These are phyloP conservation scores for Cavia porcellus DNA, from an alignment of 2,113 vertebrate species.

Conservation along the genomic window DNA sequence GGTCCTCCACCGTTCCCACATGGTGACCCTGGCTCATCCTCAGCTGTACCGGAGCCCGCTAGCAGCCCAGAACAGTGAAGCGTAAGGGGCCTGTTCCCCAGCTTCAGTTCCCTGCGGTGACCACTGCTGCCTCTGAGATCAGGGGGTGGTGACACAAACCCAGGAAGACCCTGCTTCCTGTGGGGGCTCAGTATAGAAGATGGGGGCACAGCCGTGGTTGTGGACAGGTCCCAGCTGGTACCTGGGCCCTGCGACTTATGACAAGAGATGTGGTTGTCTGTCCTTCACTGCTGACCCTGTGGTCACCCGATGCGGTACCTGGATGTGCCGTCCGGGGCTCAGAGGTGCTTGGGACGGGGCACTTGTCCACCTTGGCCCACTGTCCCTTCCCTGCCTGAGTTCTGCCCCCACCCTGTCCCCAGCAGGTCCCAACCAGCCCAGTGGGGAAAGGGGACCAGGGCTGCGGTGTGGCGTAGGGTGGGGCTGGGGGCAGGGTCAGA, in stretches of 20 bases:
- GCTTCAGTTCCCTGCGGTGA: neutral
- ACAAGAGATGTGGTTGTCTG: rapidly evolving
- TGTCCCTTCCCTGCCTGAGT: neutral
- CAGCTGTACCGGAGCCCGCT: neutral
- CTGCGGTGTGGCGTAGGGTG: neutral
- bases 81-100: rapidly evolving
- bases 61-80: neutral
- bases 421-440: too few relatives aligned
- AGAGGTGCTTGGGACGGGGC: neutral
- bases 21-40: neutral
- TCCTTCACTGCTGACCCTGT: neutral
- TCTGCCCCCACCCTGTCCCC: neutral
- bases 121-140: neutral
- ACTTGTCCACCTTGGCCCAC: neutral
- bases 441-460: neutral
- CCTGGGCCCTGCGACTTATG: neutral
- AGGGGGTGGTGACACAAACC: neutral
- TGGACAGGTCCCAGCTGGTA: neutral
- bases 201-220: neutral
- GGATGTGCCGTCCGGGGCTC: rapidly evolving
- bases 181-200: rapidly evolving
- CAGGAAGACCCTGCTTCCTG: neutral
- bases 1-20: rapidly evolving
- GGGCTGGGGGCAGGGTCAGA: rapidly evolving
- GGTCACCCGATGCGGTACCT: neutral